Evolutionary conservation across 2,113 vertebrate species (phyloP).

Genomic region (Ptyas mucosa): DNA sequence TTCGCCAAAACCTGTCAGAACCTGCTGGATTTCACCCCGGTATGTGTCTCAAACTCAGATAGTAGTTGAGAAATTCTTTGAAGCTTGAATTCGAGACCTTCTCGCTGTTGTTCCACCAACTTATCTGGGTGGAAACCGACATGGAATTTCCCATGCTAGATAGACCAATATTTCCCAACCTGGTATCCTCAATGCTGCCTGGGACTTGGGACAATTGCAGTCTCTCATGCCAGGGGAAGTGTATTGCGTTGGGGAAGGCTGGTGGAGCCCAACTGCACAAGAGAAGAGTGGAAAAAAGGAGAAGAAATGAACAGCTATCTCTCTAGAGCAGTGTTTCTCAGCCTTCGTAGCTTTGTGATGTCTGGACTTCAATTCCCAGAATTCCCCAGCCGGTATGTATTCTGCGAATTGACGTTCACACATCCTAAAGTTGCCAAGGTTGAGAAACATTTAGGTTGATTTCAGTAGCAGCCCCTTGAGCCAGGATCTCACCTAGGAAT

Average conservation of each 20-base stretch:
- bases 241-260: background rate
- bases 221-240: background rate
- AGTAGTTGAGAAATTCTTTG: background rate
- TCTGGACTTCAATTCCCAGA: no score
- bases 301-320: background rate
- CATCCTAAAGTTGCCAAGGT: no score
- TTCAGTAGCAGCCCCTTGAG: background rate
- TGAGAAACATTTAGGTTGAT: background rate
- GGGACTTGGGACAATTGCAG: background rate
- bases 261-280: background rate
- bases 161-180: background rate
- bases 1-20: no score
- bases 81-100: background rate
- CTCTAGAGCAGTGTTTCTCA: background rate
- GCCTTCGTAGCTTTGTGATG: no score
- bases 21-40: no score
- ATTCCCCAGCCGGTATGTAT: no score
- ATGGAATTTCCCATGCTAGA: background rate
- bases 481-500: background rate
- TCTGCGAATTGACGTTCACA: no score
- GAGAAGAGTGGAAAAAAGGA: background rate
- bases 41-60: background rate
- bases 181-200: background rate
- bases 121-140: background rate
- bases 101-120: background rate